Evolutionary conservation across 1,140 invertebrate genomes (phyloP).

Genomic region (Trichogramma pretiosum): DNA sequence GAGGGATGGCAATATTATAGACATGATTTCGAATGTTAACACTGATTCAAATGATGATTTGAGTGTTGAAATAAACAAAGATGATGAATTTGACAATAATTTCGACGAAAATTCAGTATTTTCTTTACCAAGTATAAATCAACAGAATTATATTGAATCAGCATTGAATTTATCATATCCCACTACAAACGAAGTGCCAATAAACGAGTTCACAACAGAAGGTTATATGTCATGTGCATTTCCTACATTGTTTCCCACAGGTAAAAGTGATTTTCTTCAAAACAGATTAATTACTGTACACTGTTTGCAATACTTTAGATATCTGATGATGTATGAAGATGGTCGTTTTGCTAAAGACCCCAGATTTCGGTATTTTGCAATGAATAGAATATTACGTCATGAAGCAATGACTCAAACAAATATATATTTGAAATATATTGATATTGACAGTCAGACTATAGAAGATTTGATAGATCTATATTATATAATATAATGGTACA

Average conservation of each 20-base stretch:
- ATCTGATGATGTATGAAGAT: neutral
- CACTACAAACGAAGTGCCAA: neutral
- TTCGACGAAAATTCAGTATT: neutral
- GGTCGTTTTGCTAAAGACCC: neutral
- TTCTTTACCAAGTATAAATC: neutral
- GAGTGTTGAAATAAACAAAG: neutral
- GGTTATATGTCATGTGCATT: neutral
- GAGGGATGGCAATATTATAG: neutral
- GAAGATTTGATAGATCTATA: neutral
- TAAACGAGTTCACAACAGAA: neutral
- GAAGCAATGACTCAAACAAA: neutral
- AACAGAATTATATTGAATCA: neutral
- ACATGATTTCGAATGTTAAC: neutral
- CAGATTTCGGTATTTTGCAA: neutral
- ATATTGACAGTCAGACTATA: neutral
- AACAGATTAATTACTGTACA: neutral
- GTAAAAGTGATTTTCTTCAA: neutral
- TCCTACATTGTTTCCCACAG: neutral
- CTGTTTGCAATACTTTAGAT: constrained; percentile 1
- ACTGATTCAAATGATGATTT: neutral
- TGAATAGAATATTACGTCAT: neutral
- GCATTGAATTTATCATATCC: neutral
- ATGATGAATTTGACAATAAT: neutral
- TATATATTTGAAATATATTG: neutral
- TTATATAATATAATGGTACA: too few relatives aligned